Base-by-base conservation (phyloP, 1,140 invertebrate genomes). In the Berghia stephanieae region DNA sequence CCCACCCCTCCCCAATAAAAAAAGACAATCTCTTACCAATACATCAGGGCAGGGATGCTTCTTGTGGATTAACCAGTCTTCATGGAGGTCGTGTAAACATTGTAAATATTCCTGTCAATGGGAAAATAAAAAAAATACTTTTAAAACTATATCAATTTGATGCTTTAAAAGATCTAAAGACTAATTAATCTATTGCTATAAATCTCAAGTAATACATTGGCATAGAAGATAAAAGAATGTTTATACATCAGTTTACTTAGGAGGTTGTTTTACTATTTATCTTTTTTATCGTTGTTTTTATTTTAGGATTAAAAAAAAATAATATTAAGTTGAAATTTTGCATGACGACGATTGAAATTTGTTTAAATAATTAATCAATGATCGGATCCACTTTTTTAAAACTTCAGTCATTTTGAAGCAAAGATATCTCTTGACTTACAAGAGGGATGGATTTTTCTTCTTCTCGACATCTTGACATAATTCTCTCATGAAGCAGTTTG, bases 11-110 rank as follows among this genome's bases (percentile, higher is more conserved):
- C 24, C n/a, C n/a, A n/a, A n/a, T n/a, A n/a, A n/a, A n/a, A n/a
- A n/a, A n/a, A n/a, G n/a, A n/a, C 13, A 38, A 10, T 34, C 31
- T 36, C 71, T 57, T 42, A 74, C 71, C 71, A 74, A 42, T 4
- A 74, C 71, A 38, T 74, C 71, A 40, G 71, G 46, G 42, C 31
- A 38, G n/a, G 31, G 38, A 74, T 24, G 24, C 24, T 60, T 74
- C 40, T 74, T 74, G 43, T 74, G 71, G 5, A 74, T 40, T 3
- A 74, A 52, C 71, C 71, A 74, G 27, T 74, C 71, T 57, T 74
- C 71, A 60, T 74, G 71, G 2, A 74, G 36, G 38, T 74, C 27
- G 55, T 74, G 71, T 2, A 74, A 38, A 21, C 27, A 40, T 31
- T 60, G 42, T 38, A 74, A 40, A 52, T 74, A 74, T 38, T 74